Percentiles rank a stretch among this genome's conserved stretches.
Conservation (phyloP, 1,140 invertebrate species). For the Neodiprion fabricii region DNA sequence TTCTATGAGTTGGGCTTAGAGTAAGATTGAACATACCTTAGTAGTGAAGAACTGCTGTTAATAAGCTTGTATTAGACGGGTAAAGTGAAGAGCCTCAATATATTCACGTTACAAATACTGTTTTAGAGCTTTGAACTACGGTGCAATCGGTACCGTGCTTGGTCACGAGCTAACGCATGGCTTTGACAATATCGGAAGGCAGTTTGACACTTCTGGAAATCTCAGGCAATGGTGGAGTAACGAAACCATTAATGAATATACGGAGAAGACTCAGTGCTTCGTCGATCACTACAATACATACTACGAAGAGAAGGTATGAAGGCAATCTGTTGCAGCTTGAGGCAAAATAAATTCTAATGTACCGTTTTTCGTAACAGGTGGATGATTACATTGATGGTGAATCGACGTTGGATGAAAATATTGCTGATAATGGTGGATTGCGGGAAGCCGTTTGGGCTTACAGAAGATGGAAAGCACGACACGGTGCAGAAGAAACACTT, state of each 20-base stretch:
- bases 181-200: slow-evolving; percentile 80
- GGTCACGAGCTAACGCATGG: slow-evolving; percentile 89
- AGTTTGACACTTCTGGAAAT: slow-evolving; percentile 77
- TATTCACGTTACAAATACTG: slow-evolving; percentile 16
- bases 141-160: slow-evolving; percentile 79
- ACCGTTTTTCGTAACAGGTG: slow-evolving; percentile 35
- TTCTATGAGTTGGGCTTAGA: slow-evolving; percentile 64
- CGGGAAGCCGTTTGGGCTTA: slow-evolving; percentile 81
- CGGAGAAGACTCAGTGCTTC: slow-evolving; percentile 83
- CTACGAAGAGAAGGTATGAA: slow-evolving; percentile 57
- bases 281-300: slow-evolving; percentile 87
- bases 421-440: slow-evolving; percentile 90
- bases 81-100: slow-evolving; percentile 1
- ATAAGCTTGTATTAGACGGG: background rate
- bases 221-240: slow-evolving; percentile 87
- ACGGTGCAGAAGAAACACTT: slow-evolving; percentile 68
- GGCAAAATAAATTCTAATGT: background rate
- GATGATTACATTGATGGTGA: slow-evolving; percentile 76
- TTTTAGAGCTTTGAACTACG: slow-evolving; percentile 81
- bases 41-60: background rate
- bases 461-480: slow-evolving; percentile 65
- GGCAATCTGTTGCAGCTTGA: background rate
- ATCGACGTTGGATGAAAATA: slow-evolving; percentile 85
- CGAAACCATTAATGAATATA: slow-evolving; percentile 70
- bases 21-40: slow-evolving; percentile 42